phyloP scores from a whole-genome alignment of 2,888 invertebrate species.

The Pantelozetes paolii region DNA sequence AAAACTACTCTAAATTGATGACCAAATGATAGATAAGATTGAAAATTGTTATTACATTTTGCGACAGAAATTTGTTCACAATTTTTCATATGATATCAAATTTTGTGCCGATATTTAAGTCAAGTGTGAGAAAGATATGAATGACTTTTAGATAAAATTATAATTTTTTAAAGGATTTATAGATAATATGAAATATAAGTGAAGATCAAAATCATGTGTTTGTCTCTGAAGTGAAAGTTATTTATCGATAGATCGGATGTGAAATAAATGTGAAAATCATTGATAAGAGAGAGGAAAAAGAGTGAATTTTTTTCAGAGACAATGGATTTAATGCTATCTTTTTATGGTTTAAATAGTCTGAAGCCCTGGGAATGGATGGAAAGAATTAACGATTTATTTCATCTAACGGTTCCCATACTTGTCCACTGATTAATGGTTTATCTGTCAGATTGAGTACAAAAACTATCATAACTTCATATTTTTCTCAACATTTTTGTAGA shows the following conservation, averaged over 20 bases:
- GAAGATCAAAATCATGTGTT: not conserved
- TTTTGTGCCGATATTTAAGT: too few relatives aligned
- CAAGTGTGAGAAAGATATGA: too few relatives aligned
- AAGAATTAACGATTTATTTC: not conserved
- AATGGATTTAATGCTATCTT: not conserved
- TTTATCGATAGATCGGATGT: not conserved
- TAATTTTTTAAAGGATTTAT: not conserved
- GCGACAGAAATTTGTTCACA: not conserved
- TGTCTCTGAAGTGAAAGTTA: not conserved
- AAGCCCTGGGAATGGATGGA: not conserved
- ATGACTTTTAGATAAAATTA: not conserved
- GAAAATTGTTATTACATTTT: not conserved
- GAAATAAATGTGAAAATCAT: not conserved
- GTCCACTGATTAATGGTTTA: not conserved
- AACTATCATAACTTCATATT: slow-evolving; percentile 25
- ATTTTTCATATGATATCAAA: not conserved
- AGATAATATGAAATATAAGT: not conserved
- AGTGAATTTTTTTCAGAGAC: not conserved
- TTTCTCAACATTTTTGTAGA: not conserved
- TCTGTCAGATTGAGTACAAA: not conserved
- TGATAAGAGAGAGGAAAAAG: not conserved
- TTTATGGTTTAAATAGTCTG: not conserved
- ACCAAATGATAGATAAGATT: not conserved
- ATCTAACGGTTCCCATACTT: not conserved
- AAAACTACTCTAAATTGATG: not conserved